Base-by-base conservation (phyloP, 2,888 invertebrate species). In the Caenorhabditis macrosperma region DNA sequence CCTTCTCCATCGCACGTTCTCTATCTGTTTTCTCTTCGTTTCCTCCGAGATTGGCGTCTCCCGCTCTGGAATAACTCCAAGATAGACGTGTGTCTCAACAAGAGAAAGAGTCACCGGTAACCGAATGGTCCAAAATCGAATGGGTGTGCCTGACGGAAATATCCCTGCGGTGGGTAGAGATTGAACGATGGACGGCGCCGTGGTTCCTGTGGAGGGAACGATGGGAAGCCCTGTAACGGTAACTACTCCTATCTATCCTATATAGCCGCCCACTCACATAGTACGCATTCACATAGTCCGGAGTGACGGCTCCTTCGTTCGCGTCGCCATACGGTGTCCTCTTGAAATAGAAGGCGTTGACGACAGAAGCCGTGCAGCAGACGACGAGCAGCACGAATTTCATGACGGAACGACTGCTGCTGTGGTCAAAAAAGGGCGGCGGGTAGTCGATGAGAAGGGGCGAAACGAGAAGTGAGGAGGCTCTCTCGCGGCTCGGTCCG, bases 41-140 rank as follows among this genome's bases (percentile, higher is more conserved):
- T 26, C 57, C 67, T n/a, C 52, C 71, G 10, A 71, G 26, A 28
- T 69, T 69, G 3, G 64, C 69, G 6, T 69, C 59, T 24, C 64
- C 64, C 10, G 57, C 46, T 68, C 67, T 76, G 66, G 17, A 68
- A 38, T n/a, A 26, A 24, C 15, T 15, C 6, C 4, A n/a, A 10
- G 12, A 4, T 44, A 3, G 3, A 15, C 15, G 44, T 15, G 44
- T 6, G 17, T n/a, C 15, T 44, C 4, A 44, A 44, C 17, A 9
- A n/a, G 44, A 44, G 5, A 20, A 7, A 3, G 2, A 10, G 33
- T 20, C 6, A 67, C 78, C 71, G 60, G 33, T 78, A 66, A n/a
- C 46, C 78, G 46, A 78, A 60, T 46, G 71, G 71, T 35, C 78
- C 71, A 12, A 78, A 78, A 33, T 78, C 78, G 35, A 78, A 72